A percentile compares a stretch with the other conserved stretches of the same genome.
phyloP scores from a whole-genome alignment of 1,140 invertebrate genomes.

The Neodiprion pinetum region DNA sequence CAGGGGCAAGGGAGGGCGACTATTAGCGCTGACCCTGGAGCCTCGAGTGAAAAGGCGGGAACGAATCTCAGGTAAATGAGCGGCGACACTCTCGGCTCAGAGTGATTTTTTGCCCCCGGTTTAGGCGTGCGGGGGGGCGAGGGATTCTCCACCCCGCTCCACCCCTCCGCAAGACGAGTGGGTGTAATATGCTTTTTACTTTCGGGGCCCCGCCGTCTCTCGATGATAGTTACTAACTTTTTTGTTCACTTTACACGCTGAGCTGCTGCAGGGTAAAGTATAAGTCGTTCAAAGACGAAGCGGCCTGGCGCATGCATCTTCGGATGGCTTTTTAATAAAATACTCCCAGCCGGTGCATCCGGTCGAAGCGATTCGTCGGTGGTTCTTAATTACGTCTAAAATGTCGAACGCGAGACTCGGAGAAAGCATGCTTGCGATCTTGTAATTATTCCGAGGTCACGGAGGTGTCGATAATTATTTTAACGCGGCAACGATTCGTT shows the following conservation, averaged over 20 bases:
- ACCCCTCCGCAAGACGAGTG: neutral
- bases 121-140: neutral
- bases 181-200: slow-evolving; percentile 7
- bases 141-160: neutral
- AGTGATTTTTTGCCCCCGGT: slow-evolving; percentile 14
- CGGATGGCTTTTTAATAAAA: no score
- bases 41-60: slow-evolving; percentile 14
- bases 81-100: slow-evolving; percentile 10
- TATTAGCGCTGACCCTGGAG: slow-evolving; percentile 16
- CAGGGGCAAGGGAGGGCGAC: neutral
- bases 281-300: no score
- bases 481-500: no score
- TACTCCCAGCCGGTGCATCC: no score
- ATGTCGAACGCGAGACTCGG: no score
- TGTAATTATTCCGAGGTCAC: no score
- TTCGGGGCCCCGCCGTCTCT: neutral
- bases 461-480: no score
- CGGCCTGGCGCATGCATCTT: no score
- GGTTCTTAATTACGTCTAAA: no score
- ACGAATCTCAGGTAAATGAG: slow-evolving; percentile 16
- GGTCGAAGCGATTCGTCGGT: no score
- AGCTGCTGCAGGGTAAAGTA: no score
- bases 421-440: no score
- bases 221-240: slow-evolving; percentile 7
- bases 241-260: neutral